Conservation (phyloP, 2,113 vertebrate genomes). For the Crypturellus undulatus region DNA sequence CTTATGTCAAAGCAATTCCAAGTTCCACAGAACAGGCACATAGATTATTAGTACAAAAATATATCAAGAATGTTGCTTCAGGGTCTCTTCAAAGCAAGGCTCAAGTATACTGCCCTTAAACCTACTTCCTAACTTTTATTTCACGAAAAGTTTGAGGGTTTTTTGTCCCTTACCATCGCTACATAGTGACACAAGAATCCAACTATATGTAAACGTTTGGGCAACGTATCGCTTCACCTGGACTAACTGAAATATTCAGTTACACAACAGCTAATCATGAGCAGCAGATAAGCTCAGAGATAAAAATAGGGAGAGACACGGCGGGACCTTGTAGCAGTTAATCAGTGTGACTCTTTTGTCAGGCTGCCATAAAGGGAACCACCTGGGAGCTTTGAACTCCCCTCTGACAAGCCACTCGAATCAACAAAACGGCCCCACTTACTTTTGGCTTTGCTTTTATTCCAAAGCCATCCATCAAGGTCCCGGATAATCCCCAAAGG, state of each 20-base stretch:
- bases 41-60: not conserved
- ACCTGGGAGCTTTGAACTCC: slow-evolving; percentile 18
- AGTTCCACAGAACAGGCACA: not conserved
- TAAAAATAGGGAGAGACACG: slow-evolving; percentile 63
- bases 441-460: slow-evolving; percentile 14
- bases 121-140: not conserved
- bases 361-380: not conserved
- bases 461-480: slow-evolving; percentile 7
- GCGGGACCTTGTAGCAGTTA: slow-evolving; percentile 51
- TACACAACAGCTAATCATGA: slow-evolving; percentile 63
- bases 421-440: not conserved
- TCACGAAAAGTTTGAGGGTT: fast-evolving
- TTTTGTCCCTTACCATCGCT: not conserved
- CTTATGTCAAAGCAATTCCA: not conserved
- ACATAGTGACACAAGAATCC: not conserved
- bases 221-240: slow-evolving; percentile 16
- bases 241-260: slow-evolving; percentile 54
- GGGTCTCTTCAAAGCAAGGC: not conserved
- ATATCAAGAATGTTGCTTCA: not conserved
- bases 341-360: slow-evolving; percentile 34
- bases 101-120: not conserved
- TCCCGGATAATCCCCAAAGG: not conserved
- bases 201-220: not conserved
- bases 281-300: slow-evolving; percentile 60
- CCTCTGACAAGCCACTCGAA: not conserved